Evolutionary conservation across 2,888 invertebrate species (phyloP).

Genomic region (Coenonympha glycerion): DNA sequence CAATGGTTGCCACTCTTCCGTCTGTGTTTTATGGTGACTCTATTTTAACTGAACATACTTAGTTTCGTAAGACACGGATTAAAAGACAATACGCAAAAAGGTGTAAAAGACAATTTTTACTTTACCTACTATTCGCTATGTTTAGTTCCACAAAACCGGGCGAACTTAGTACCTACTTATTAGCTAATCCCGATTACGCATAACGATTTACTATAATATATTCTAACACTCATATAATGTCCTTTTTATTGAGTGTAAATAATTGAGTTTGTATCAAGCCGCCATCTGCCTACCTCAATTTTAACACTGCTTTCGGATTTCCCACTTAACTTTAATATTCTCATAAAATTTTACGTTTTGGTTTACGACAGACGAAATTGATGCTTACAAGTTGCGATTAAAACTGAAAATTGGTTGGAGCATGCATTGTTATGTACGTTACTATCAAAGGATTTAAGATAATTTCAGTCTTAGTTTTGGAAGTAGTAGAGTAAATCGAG

Average conservation of each 20-base stretch:
- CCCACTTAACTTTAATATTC: slow-evolving; percentile 73
- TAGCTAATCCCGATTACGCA: background rate
- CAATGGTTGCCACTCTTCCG: no score
- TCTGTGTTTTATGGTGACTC: no score
- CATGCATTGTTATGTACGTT: slow-evolving; percentile 49
- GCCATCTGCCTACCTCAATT: slow-evolving; percentile 60
- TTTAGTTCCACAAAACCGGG: no score
- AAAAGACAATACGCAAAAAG: no score
- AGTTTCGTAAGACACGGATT: no score
- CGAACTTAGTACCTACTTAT: background rate
- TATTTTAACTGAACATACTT: no score
- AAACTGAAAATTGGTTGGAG: slow-evolving; percentile 39
- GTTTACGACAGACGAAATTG: slow-evolving; percentile 35
- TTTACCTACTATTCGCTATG: no score
- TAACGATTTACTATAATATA: slow-evolving; percentile 46
- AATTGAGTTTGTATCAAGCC: slow-evolving; percentile 72
- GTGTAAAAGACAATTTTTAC: no score
- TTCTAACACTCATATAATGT: slow-evolving; percentile 71
- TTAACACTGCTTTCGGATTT: slow-evolving; percentile 73
- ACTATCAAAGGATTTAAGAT: slow-evolving; percentile 53
- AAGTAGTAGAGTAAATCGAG: slow-evolving; percentile 41
- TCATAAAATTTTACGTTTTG: slow-evolving; percentile 65
- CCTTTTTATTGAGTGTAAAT: slow-evolving; percentile 76
- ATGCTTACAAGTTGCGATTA: slow-evolving; percentile 38
- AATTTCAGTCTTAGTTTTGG: slow-evolving; percentile 46